These are phyloP conservation scores for Stegana nigrithorax DNA, from an alignment of 2,888 invertebrate species.

Conservation along the genomic window DNA sequence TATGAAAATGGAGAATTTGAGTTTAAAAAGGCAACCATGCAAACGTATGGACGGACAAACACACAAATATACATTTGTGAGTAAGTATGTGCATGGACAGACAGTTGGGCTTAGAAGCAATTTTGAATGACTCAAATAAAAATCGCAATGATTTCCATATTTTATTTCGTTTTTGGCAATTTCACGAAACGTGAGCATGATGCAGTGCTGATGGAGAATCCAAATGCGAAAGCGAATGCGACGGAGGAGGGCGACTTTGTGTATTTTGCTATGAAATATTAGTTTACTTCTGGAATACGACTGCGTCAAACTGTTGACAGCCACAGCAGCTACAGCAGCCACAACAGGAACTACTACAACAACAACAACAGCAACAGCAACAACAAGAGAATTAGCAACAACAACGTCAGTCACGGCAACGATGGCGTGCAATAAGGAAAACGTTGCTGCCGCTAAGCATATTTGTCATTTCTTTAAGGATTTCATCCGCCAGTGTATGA, in stretches of 20 bases:
- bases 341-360: neutral
- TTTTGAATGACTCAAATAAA: constrained; percentile 11
- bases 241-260: too few relatives aligned
- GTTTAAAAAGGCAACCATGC: too few relatives aligned
- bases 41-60: too few relatives aligned
- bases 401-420: neutral
- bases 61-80: too few relatives aligned
- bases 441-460: constrained; percentile 34
- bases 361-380: neutral
- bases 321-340: constrained; percentile 16
- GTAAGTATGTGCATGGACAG: too few relatives aligned
- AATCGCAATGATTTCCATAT: constrained; percentile 16
- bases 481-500: too few relatives aligned
- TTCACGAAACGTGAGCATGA: neutral
- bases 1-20: too few relatives aligned
- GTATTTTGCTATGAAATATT: constrained; percentile 55
- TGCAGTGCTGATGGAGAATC: neutral
- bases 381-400: neutral
- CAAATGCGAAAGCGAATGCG: too few relatives aligned
- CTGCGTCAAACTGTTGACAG: constrained; percentile 27
- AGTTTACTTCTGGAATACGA: constrained; percentile 51
- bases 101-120: neutral
- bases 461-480: constrained; percentile 58
- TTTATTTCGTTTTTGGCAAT: constrained; percentile 1
- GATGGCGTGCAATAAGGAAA: constrained; percentile 7